These are phyloP conservation scores for Mya arenaria DNA, from an alignment of 1,140 invertebrate species.

Conservation along the genomic window DNA sequence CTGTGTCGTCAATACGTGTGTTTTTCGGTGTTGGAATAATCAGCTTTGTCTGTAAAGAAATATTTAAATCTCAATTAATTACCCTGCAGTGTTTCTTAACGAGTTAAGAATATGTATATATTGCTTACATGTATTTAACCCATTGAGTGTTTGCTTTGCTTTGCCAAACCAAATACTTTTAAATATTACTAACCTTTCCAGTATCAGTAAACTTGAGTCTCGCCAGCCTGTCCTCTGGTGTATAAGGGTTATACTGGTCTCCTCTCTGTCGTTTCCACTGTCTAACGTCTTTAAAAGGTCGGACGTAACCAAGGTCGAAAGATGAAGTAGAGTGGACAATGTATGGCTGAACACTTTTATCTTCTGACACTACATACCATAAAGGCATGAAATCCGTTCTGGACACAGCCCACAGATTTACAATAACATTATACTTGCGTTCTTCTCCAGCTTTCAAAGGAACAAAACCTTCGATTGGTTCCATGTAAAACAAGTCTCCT, in stretches of 20 bases:
- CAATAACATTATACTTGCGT: constrained; percentile 11
- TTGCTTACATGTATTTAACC: too few species aligned
- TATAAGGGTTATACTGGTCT: constrained; percentile 41
- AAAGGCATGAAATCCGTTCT: constrained; percentile 40
- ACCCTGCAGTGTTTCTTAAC: too few species aligned
- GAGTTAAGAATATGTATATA: too few species aligned
- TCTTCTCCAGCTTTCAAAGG: neutral
- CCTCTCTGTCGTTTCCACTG: constrained; percentile 29
- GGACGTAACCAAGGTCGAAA: constrained; percentile 18
- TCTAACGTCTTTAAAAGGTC: constrained; percentile 6
- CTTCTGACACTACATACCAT: constrained; percentile 19
- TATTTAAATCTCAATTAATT: too few species aligned
- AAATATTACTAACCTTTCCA: too few species aligned
- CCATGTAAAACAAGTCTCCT: constrained; percentile 45
- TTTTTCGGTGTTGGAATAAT: too few species aligned
- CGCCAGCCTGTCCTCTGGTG: constrained; percentile 3
- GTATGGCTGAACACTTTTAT: neutral
- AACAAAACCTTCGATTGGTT: constrained; percentile 33
- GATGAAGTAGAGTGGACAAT: constrained; percentile 4
- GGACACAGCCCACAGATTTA: neutral
- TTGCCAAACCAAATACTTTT: too few species aligned
- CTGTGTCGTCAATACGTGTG: too few species aligned
- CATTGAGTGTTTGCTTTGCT: too few species aligned
- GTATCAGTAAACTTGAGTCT: neutral
- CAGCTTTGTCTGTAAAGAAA: too few species aligned